phyloP scores from a whole-genome alignment of 2,797 vertebrate species.

The Paramormyrops hopkinsi region DNA sequence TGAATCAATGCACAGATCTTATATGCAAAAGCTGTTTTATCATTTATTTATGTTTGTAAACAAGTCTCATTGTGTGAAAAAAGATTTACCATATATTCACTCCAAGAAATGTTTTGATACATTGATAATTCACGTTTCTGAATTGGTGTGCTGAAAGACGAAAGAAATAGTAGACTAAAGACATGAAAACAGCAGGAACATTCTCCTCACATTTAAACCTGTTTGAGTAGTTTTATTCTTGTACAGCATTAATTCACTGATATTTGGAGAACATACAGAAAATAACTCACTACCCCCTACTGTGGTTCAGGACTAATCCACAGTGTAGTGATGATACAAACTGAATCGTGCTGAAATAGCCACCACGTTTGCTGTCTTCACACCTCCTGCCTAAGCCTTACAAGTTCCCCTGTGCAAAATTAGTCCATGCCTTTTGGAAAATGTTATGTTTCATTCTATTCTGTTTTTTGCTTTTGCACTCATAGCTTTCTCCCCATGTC shows the following conservation, averaged over 20 bases:
- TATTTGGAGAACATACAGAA: neutral
- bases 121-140: neutral
- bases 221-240: neutral
- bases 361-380: neutral
- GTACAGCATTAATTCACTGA: neutral
- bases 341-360: neutral
- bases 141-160: neutral
- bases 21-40: neutral
- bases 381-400: neutral
- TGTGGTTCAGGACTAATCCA: neutral
- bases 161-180: neutral
- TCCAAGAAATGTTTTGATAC: neutral
- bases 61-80: neutral
- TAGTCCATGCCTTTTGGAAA: constrained; percentile 8
- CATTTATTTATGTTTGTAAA: neutral
- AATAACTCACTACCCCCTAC: neutral
- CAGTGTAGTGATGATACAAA: neutral
- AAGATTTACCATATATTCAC: neutral
- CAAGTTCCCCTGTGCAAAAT: neutral
- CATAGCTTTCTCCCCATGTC: neutral
- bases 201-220: neutral
- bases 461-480: neutral
- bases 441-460: neutral
- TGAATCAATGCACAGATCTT: neutral
- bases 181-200: neutral